These are phyloP conservation scores for Melieria omissa DNA, from an alignment of 2,888 invertebrate genomes.

Conservation along the genomic window DNA sequence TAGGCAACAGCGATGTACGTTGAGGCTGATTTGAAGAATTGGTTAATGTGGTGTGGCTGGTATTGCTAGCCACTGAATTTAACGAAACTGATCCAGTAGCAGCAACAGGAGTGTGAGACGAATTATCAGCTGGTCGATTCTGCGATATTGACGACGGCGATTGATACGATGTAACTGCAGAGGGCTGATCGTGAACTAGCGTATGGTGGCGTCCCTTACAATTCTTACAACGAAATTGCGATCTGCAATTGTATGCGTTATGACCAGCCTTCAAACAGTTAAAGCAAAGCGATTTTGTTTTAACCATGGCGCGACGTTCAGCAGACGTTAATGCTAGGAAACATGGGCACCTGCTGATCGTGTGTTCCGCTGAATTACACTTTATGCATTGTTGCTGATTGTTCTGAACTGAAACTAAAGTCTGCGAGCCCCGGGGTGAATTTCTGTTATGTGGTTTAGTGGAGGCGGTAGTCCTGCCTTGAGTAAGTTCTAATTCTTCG, in stretches of 20 bases:
- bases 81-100: constrained; percentile 17
- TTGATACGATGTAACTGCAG: not conserved
- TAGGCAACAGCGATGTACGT: constrained; percentile 30
- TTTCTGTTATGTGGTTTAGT: not conserved
- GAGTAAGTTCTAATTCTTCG: constrained; percentile 27
- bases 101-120: constrained; percentile 18
- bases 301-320: constrained; percentile 25
- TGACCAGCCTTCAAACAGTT: constrained; percentile 22
- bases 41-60: not conserved
- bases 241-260: not conserved
- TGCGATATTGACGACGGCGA: not conserved
- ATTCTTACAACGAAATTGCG: constrained; percentile 22
- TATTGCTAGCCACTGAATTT: not conserved
- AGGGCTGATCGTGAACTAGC: constrained; percentile 14
- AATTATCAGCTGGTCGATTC: not conserved
- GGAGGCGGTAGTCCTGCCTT: constrained; percentile 1
- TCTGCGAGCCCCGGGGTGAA: not conserved
- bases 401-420: not conserved
- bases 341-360: constrained; percentile 22
- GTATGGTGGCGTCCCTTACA: constrained; percentile 13
- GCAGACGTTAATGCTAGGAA: constrained; percentile 20
- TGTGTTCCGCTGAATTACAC: constrained; percentile 30
- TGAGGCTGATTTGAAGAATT: not conserved
- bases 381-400: not conserved
- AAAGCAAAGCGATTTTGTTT: constrained; percentile 17